Conservation (phyloP, 2,888 invertebrate species). For the Netelia virgata region DNA sequence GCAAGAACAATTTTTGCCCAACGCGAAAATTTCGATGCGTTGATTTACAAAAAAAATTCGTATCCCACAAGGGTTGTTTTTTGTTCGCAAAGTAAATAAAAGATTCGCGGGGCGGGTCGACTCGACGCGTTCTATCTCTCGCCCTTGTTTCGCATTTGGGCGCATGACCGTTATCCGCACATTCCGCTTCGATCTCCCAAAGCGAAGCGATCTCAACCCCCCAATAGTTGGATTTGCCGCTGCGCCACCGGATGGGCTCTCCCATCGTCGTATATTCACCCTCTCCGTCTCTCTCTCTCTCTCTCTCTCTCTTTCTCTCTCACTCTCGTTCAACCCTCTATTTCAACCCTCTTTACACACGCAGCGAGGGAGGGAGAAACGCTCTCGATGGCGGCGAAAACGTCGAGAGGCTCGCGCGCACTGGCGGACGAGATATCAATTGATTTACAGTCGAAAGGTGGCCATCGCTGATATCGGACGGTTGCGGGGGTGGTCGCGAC, state of each 20-base stretch:
- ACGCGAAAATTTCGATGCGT: no score
- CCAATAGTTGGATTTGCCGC: not conserved
- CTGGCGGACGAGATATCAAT: slow-evolving; percentile 82
- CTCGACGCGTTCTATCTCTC: slow-evolving; percentile 67
- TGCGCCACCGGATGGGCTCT: not conserved
- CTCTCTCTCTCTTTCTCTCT: slow-evolving; percentile 42
- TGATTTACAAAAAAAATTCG: not conserved
- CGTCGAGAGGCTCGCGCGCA: slow-evolving; percentile 51
- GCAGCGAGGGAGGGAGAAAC: slow-evolving; percentile 34
- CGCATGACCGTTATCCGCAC: slow-evolving; percentile 79
- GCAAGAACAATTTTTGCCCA: no score
- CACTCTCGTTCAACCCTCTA: slow-evolving; percentile 61
- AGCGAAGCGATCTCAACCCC: slow-evolving; percentile 39
- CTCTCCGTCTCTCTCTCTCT: slow-evolving; percentile 12
- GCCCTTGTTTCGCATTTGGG: slow-evolving; percentile 74
- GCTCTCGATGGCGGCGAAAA: slow-evolving; percentile 64
- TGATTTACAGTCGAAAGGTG: slow-evolving; percentile 85
- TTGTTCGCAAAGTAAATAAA: slow-evolving; percentile 72
- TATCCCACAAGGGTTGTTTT: slow-evolving; percentile 5
- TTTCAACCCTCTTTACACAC: slow-evolving; percentile 5
- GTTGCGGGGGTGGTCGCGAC: slow-evolving; percentile 72
- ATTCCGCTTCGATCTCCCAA: slow-evolving; percentile 65
- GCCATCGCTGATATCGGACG: slow-evolving; percentile 84
- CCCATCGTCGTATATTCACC: slow-evolving; percentile 66
- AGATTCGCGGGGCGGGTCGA: slow-evolving; percentile 80